Evolutionary conservation across 2,113 vertebrate species (phyloP).

Genomic region (Cichladusa arquata): DNA sequence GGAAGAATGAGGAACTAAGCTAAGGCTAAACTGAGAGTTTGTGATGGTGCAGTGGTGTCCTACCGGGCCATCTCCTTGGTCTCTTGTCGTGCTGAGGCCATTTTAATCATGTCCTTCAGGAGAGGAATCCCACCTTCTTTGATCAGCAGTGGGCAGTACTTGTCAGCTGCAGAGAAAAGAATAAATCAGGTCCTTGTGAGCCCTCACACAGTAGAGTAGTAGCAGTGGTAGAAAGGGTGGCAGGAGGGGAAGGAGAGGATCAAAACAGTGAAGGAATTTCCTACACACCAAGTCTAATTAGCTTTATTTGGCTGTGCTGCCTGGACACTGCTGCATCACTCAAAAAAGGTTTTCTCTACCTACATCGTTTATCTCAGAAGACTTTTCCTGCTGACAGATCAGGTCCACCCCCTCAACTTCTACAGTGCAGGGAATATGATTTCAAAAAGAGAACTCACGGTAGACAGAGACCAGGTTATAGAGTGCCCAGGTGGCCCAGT

Average conservation of each 20-base stretch:
- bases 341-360: neutral
- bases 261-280: neutral
- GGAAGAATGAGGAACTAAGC: neutral
- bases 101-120: slow-evolving; percentile 85
- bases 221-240: neutral
- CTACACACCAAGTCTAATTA: neutral
- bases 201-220: no score
- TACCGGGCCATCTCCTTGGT: slow-evolving; percentile 98
- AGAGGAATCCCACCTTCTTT: slow-evolving; percentile 92
- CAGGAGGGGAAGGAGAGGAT: neutral
- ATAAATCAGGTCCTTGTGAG: neutral
- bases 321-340: neutral
- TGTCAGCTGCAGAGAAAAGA: slow-evolving; percentile 79
- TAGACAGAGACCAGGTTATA: slow-evolving; percentile 97
- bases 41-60: neutral
- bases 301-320: neutral
- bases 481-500: slow-evolving; percentile 98
- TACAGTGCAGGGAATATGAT: neutral
- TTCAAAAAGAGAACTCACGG: slow-evolving; percentile 80
- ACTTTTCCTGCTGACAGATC: neutral
- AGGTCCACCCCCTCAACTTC: neutral
- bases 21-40: neutral
- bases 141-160: slow-evolving; percentile 94
- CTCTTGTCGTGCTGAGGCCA: slow-evolving; percentile 85
- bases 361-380: neutral